These are phyloP conservation scores for Podargus strigoides DNA, from an alignment of 2,797 vertebrate genomes.

Conservation along the genomic window DNA sequence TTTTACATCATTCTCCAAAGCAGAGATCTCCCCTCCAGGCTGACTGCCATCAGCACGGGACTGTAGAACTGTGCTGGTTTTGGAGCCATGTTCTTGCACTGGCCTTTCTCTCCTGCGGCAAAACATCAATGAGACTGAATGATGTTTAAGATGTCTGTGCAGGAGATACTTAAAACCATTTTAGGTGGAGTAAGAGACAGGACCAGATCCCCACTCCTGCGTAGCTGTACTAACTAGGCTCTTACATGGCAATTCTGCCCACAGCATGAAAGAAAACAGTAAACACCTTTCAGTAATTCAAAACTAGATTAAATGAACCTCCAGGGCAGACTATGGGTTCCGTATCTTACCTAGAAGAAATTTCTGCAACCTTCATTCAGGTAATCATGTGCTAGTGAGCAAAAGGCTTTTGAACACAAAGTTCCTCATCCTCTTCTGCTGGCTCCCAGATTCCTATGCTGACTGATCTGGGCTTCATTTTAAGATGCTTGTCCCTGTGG, in stretches of 20 bases:
- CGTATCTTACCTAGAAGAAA: neutral
- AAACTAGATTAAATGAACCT: neutral
- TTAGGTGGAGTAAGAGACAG: neutral
- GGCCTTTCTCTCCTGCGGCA: neutral
- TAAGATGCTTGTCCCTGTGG: too few relatives aligned
- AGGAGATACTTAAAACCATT: neutral
- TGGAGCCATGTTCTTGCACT: neutral
- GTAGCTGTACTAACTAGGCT: neutral
- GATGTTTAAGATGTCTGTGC: neutral
- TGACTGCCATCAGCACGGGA: neutral
- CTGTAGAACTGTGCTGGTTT: neutral
- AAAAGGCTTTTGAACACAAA: neutral
- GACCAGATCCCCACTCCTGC: neutral
- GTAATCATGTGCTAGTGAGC: rapidly evolving
- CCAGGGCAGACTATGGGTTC: neutral
- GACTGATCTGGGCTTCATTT: neutral
- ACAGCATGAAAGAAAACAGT: neutral
- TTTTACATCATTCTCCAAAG: neutral
- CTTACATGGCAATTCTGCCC: neutral
- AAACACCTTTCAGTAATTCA: neutral
- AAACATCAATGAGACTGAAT: neutral
- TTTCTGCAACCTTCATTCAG: neutral
- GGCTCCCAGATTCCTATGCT: neutral
- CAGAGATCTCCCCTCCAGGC: neutral
- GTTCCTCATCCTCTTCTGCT: neutral